A percentile compares a stretch with the other conserved stretches of the same genome.
These are phyloP conservation scores for Eubasilissa regina DNA, from an alignment of 1,140 invertebrate species.

Conservation along the genomic window DNA sequence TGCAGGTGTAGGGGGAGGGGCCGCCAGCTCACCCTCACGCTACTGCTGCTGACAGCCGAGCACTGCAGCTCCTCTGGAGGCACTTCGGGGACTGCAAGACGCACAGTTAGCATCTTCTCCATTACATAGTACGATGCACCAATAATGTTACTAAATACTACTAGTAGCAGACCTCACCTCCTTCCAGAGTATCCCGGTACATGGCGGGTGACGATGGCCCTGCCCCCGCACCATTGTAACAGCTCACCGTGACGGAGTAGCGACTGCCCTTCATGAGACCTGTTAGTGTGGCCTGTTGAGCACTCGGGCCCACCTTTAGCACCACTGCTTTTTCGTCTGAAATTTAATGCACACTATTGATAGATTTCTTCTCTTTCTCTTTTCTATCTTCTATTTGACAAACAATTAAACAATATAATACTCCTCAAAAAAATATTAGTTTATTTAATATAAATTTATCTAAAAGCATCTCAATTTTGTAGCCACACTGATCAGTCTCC, in stretches of 20 bases:
- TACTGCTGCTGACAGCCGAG: conserved; percentile 80
- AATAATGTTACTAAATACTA: no score
- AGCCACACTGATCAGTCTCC: no score
- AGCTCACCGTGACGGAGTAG: conserved; percentile 87
- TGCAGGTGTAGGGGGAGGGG: conserved; percentile 79
- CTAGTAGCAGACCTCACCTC: conserved; percentile 71
- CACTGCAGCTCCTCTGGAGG: conserved; percentile 80
- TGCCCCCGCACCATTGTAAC: conserved; percentile 88
- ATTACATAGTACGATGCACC: background rate
- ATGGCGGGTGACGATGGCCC: conserved; percentile 87
- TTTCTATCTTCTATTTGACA: no score
- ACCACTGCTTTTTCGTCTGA: conserved; percentile 68
- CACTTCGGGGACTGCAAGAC: conserved; percentile 76
- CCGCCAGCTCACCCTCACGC: conserved; percentile 85
- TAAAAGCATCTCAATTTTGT: no score
- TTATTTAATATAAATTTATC: no score
- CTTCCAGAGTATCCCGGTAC: conserved; percentile 88
- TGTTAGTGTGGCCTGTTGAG: conserved; percentile 71
- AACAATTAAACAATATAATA: no score
- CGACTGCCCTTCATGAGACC: conserved; percentile 83
- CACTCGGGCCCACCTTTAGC: conserved; percentile 68
- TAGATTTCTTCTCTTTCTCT: background rate
- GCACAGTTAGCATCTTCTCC: conserved; percentile 52
- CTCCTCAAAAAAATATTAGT: no score
- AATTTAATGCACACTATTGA: conserved; percentile 19